Evolutionary conservation across 2,113 vertebrate genomes (phyloP).

Genomic region (Octodon degus): DNA sequence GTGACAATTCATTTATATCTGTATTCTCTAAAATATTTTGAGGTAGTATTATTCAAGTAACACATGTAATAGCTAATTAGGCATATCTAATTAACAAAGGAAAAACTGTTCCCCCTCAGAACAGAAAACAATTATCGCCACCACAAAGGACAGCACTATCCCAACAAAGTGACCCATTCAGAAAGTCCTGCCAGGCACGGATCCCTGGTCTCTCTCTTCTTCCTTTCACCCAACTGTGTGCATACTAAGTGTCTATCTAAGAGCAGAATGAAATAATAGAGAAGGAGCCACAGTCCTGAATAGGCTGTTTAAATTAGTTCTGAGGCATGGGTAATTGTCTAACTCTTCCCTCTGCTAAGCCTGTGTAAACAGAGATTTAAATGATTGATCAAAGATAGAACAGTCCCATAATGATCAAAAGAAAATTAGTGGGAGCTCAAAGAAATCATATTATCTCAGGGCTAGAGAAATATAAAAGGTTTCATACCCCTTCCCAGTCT

Average conservation of each 20-base stretch:
- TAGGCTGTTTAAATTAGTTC: conserved; percentile 70
- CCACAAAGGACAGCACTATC: background rate
- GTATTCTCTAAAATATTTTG: conserved; percentile 6
- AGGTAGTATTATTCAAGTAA: background rate
- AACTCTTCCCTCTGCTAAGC: conserved; percentile 57
- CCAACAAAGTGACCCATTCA: background rate
- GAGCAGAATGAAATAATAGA: conserved; percentile 55
- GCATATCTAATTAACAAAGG: background rate
- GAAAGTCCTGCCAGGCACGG: background rate
- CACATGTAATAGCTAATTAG: background rate
- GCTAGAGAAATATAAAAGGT: conserved; percentile 43
- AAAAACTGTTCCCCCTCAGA: background rate
- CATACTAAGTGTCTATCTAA: conserved; percentile 35
- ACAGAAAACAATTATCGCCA: background rate
- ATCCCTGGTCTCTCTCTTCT: background rate
- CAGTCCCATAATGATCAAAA: conserved; percentile 61
- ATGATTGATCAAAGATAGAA: conserved; percentile 77
- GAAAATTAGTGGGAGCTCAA: conserved; percentile 64
- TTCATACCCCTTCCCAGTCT: background rate
- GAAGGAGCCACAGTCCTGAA: conserved; percentile 15
- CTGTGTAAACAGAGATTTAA: conserved; percentile 78
- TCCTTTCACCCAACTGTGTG: background rate
- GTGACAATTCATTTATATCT: background rate
- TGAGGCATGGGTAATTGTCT: conserved; percentile 70
- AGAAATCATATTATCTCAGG: conserved; percentile 57